Evolutionary conservation across 2,797 vertebrate genomes (phyloP).

Genomic region (Centropyge bicolor): DNA sequence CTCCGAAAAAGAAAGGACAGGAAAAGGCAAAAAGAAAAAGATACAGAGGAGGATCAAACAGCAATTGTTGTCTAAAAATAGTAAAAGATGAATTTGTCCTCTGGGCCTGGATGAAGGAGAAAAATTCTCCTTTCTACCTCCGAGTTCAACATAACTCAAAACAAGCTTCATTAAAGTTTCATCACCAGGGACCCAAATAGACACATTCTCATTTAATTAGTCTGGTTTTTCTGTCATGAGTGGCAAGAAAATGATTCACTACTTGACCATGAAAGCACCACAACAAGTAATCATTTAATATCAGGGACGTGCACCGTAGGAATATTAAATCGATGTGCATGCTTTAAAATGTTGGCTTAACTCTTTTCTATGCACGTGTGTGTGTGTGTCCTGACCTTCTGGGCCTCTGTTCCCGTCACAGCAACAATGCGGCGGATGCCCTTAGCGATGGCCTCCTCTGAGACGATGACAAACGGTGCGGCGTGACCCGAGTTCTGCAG

Average conservation of each 20-base stretch:
- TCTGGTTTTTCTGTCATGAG: neutral
- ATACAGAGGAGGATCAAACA: constrained; percentile 39
- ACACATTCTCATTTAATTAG: neutral
- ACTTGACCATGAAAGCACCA: neutral
- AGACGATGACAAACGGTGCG: constrained; percentile 93
- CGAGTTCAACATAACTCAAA: constrained; percentile 33
- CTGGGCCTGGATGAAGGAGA: constrained; percentile 3
- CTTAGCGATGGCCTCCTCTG: constrained; percentile 98
- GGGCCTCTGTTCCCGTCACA: constrained; percentile 93
- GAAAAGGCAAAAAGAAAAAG: constrained; percentile 15
- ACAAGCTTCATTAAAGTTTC: constrained; percentile 44
- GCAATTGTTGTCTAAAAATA: constrained; percentile 52
- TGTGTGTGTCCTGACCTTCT: constrained; percentile 88
- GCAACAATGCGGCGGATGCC: constrained; percentile 97
- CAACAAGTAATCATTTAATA: neutral
- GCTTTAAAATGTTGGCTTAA: neutral
- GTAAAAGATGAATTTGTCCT: constrained; percentile 44
- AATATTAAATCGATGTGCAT: neutral
- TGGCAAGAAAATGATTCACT: neutral
- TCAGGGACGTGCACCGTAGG: neutral
- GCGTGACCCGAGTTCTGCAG: constrained; percentile 93
- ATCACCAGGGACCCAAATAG: constrained; percentile 15
- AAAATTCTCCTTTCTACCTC: constrained; percentile 8
- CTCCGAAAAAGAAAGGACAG: neutral
- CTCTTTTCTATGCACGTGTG: neutral